Percentiles rank a stretch among this genome's conserved stretches.
These are phyloP conservation scores for Drosophila crucigera DNA, from an alignment of 2,888 invertebrate species.

Conservation along the genomic window DNA sequence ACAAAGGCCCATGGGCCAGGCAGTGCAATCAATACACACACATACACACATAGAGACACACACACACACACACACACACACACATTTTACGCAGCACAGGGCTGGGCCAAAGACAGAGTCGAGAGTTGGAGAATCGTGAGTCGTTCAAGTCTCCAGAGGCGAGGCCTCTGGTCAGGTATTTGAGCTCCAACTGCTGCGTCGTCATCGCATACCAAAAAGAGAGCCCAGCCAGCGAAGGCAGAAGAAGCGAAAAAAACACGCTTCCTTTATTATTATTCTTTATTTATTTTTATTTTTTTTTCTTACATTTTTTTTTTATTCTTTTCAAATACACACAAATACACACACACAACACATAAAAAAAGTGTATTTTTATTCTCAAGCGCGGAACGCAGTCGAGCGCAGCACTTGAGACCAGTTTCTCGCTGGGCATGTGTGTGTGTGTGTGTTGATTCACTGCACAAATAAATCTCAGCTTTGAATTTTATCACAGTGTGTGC, in stretches of 20 bases:
- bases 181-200: slow-evolving; percentile 41
- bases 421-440: slow-evolving; percentile 34
- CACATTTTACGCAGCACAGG: slow-evolving; percentile 45
- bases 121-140: slow-evolving; percentile 32
- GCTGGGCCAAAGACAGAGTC: slow-evolving; percentile 52
- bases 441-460: slow-evolving; percentile 71
- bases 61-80: slow-evolving; percentile 16
- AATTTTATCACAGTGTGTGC: slow-evolving; percentile 61
- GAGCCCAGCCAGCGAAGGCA: slow-evolving; percentile 16
- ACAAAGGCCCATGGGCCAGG: slow-evolving; percentile 47
- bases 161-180: slow-evolving; percentile 61
- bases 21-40: slow-evolving; percentile 44
- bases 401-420: slow-evolving; percentile 79
- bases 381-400: slow-evolving; percentile 58
- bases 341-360: slow-evolving; percentile 12
- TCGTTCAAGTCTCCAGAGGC: slow-evolving; percentile 38
- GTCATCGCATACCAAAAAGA: slow-evolving; percentile 63
- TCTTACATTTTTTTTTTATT: slow-evolving; percentile 45
- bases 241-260: slow-evolving; percentile 47
- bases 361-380: slow-evolving; percentile 71
- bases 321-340: slow-evolving; percentile 64
- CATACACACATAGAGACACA: slow-evolving; percentile 25
- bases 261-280: slow-evolving; percentile 66
- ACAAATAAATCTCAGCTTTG: slow-evolving; percentile 79
- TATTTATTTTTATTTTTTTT: slow-evolving; percentile 54